Evolutionary conservation across 2,797 vertebrate species (phyloP).

Genomic region (Rousettus madagascariensis): DNA sequence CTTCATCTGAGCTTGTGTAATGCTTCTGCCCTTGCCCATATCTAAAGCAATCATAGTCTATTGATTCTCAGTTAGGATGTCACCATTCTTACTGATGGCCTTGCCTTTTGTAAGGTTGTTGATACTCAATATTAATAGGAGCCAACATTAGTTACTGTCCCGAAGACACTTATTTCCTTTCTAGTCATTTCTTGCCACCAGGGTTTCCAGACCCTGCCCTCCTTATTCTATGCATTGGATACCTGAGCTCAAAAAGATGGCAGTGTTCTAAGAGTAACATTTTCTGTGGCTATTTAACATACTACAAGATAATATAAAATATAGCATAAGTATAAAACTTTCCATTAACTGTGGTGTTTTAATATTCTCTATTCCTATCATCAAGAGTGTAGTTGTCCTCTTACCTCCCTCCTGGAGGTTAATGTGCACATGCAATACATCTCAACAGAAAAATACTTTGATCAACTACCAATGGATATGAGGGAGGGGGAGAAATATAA

Average conservation of each 20-base stretch:
- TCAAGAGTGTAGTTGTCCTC: neutral
- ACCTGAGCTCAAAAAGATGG: neutral
- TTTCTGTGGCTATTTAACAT: neutral
- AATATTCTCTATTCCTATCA: neutral
- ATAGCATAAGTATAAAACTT: neutral
- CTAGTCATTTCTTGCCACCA: neutral
- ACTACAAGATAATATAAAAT: too few relatives aligned
- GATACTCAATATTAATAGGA: neutral
- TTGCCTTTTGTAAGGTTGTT: neutral
- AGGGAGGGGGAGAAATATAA: too few relatives aligned
- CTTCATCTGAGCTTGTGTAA: neutral
- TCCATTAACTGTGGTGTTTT: neutral
- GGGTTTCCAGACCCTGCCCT: neutral
- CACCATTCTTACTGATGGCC: neutral
- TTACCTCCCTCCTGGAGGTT: neutral
- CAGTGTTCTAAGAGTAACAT: neutral
- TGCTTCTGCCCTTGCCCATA: neutral
- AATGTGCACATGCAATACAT: fast-evolving
- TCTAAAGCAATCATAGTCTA: neutral
- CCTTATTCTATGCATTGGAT: neutral
- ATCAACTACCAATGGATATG: too few relatives aligned
- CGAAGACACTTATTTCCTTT: neutral
- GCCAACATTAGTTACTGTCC: neutral
- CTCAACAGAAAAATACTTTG: neutral
- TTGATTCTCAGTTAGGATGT: neutral